Evolutionary conservation across 2,888 invertebrate species (phyloP).

Genomic region (Bimastos eiseni): DNA sequence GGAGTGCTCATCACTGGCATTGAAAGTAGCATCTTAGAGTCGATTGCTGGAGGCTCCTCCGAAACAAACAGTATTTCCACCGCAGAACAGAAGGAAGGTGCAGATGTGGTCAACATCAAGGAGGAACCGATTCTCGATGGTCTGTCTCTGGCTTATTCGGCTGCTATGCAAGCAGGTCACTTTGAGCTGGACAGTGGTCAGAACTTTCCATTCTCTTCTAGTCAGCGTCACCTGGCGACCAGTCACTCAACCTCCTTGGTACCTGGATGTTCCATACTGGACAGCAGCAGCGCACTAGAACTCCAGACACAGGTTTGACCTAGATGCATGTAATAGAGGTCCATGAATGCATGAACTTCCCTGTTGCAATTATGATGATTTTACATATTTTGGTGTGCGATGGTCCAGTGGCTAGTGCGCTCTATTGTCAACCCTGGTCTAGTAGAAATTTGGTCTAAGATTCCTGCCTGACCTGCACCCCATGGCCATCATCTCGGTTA

Average conservation of each 20-base stretch:
- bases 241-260: neutral
- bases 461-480: too few relatives aligned
- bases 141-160: conserved; percentile 15
- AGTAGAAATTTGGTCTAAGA: too few relatives aligned
- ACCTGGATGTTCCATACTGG: conserved; percentile 6
- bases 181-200: neutral
- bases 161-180: neutral
- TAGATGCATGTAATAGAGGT: neutral
- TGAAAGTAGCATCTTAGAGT: conserved; percentile 2
- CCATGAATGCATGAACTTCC: neutral
- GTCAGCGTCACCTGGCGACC: conserved; percentile 13
- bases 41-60: neutral
- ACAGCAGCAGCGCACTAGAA: conserved; percentile 1
- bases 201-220: conserved; percentile 19
- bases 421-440: too few relatives aligned
- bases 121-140: conserved; percentile 10
- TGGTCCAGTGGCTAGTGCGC: too few relatives aligned
- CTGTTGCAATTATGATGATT: neutral
- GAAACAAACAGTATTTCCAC: neutral
- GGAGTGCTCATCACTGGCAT: neutral
- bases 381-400: too few relatives aligned
- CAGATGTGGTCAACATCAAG: neutral
- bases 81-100: neutral
- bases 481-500: too few relatives aligned
- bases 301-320: neutral